Conservation (phyloP, 2,888 invertebrate genomes). For the Eilema griseolum region DNA sequence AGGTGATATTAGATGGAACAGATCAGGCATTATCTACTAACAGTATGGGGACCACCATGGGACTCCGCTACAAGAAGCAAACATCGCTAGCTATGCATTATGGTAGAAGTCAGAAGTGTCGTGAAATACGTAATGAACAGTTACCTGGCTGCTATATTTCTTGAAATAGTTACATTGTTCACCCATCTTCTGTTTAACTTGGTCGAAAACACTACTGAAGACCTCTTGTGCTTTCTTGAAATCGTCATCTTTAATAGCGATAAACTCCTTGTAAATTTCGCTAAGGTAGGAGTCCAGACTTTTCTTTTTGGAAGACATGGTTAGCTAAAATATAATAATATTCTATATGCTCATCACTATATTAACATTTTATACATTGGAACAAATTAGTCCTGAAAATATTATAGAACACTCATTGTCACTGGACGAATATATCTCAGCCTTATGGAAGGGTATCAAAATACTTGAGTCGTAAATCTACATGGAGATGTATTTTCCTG, state of each 20-base stretch:
- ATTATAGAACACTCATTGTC: too few relatives aligned
- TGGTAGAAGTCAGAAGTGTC: neutral
- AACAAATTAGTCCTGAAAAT: too few relatives aligned
- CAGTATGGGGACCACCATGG: too few relatives aligned
- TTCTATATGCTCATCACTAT: too few relatives aligned
- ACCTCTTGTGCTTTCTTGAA: constrained; percentile 70
- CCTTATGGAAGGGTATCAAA: too few relatives aligned
- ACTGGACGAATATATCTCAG: too few relatives aligned
- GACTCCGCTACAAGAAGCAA: neutral
- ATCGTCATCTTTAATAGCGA: constrained; percentile 73
- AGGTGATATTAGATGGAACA: too few relatives aligned
- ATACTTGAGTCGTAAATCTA: too few relatives aligned
- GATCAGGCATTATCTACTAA: neutral
- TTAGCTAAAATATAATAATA: constrained; percentile 29
- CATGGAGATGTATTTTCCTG: too few relatives aligned
- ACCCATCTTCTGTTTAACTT: constrained; percentile 73
- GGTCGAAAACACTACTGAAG: constrained; percentile 73
- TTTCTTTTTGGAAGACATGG: constrained; percentile 68
- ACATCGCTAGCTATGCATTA: neutral
- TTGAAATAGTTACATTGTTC: constrained; percentile 74
- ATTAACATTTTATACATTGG: too few relatives aligned
- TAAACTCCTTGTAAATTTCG: constrained; percentile 73
- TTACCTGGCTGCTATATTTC: constrained; percentile 74
- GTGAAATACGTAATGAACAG: neutral
- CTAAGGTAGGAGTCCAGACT: constrained; percentile 66